Conservation (phyloP, 2,113 vertebrate species). For the Myiozetetes cayanensis region DNA sequence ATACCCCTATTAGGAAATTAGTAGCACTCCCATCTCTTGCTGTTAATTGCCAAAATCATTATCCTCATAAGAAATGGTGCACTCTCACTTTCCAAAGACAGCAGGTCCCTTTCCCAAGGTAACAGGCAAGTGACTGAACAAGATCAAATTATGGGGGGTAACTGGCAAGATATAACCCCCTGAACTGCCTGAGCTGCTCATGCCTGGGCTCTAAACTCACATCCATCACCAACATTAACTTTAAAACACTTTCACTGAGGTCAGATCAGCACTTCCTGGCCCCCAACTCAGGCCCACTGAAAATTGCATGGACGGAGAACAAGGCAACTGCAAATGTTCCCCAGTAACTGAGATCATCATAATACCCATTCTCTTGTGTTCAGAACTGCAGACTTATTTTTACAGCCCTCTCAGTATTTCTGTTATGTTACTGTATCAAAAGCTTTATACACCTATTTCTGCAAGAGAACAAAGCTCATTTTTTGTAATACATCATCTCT, state of each 20-base stretch:
- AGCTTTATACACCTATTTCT: neutral
- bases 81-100: neutral
- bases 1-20: neutral
- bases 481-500: neutral
- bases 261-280: neutral
- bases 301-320: neutral
- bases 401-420: neutral
- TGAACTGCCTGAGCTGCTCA: neutral
- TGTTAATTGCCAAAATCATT: neutral
- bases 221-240: neutral
- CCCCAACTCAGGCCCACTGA: neutral
- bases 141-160: neutral
- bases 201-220: neutral
- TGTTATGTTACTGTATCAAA: neutral
- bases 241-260: neutral
- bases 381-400: neutral
- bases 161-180: neutral
- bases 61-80: neutral
- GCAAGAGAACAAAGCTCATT: neutral
- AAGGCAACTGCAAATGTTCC: neutral
- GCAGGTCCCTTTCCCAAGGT: neutral
- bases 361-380: neutral
- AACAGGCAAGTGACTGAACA: accelerated
- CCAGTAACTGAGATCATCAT: accelerated
- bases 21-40: neutral